These are phyloP conservation scores for Sylvilagus floridanus DNA, from an alignment of 2,797 vertebrate species.

Conservation along the genomic window DNA sequence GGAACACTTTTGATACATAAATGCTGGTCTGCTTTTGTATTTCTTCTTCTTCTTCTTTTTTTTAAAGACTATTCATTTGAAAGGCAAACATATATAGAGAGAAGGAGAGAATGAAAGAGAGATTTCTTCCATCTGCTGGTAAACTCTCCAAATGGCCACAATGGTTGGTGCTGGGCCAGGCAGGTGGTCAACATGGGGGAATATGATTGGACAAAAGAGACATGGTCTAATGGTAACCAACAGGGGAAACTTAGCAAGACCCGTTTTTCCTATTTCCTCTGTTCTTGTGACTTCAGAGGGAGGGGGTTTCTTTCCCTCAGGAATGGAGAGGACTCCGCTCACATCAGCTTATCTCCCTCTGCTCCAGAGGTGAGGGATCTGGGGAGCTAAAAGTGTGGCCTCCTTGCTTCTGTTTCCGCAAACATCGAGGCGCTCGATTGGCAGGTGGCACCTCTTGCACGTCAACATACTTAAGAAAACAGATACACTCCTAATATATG, in stretches of 20 bases:
- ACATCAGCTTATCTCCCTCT: not conserved
- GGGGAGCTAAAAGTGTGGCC: not conserved
- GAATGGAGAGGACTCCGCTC: not conserved
- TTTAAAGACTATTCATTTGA: no score
- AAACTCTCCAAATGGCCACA: no score
- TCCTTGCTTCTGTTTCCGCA: not conserved
- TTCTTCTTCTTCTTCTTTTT: no score
- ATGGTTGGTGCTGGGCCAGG: no score
- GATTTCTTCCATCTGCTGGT: no score
- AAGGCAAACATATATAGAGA: no score
- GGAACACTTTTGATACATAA: no score
- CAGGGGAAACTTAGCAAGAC: not conserved
- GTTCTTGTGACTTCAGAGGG: not conserved
- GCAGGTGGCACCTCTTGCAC: not conserved
- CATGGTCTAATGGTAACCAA: no score
- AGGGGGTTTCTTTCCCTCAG: not conserved
- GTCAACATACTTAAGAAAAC: not conserved
- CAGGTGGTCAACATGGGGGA: not conserved
- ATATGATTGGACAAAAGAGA: no score
- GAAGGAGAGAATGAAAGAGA: no score
- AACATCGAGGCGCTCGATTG: not conserved
- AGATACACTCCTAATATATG: not conserved
- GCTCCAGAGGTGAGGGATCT: no score
- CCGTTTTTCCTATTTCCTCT: not conserved
- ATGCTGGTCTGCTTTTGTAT: no score